Evolutionary conservation across 2,113 vertebrate species (phyloP), one percentile per base, ranked within the genome.

Genomic region (Okapia johnstoni): DNA sequence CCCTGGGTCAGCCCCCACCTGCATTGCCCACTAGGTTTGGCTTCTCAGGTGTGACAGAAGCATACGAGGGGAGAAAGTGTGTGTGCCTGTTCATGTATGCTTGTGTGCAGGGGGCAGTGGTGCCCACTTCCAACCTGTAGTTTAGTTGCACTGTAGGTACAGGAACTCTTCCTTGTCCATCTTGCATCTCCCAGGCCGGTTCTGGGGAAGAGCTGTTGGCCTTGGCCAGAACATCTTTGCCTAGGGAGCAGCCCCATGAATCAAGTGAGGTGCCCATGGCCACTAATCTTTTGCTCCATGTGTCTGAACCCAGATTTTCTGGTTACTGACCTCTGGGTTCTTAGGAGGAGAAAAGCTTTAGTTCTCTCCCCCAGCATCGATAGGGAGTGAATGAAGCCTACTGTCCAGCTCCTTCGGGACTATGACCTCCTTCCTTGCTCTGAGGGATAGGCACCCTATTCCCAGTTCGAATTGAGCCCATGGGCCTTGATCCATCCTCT

Each of bases 241-340:
- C 17, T 88, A 19, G 40, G 58, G 60, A 90, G 57, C 30, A 85
- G 21, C 40, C 43, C 85, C 30, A 2, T 90, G 26, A 63, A 6
- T 83, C 11, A 36, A 93, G 16, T 66, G 46, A 85, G 48, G 48
- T 90, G 50, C 52, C 73, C 58, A 2, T 76, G 33, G 33, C 58
- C 50, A 57, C 54, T 13, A 46, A 61, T 90, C 25, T 76, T 80
- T 85, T 4, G 17, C 4, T 88, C 13, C 23, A 28, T 8, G 15
- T 95, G 28, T 58, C 89, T 96, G 40, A 96, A 87, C 14, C 57
- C 25, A 91, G 30, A 92, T 98, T 93, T 97, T 66, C 60, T 97
- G 26, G 52, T 96, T 94, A 92, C 17, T 92, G 57, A 95, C 25
- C 11, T 3, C 16, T 81, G 33, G 52, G 30, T 50, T 73, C n/a